phyloP scores from a whole-genome alignment of 2,113 vertebrate species.

The Caranx ignobilis region DNA sequence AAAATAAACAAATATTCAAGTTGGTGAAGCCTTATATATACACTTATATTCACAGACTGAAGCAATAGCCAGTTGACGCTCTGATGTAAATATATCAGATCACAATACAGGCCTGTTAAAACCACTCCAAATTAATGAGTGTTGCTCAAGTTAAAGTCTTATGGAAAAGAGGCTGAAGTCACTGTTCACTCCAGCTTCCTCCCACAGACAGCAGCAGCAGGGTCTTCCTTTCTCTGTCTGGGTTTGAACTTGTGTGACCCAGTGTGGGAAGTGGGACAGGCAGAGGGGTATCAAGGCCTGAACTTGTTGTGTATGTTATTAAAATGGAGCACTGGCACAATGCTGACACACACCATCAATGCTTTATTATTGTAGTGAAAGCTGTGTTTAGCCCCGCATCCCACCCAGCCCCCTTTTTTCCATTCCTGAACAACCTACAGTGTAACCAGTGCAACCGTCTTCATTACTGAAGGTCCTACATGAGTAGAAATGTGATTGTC shows the following conservation, averaged over 20 bases:
- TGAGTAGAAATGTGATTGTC: background rate
- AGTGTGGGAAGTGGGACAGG: slow-evolving; percentile 77
- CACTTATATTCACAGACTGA: background rate
- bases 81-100: background rate
- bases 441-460: background rate
- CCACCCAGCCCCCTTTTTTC: background rate
- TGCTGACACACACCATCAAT: slow-evolving; percentile 19
- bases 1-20: slow-evolving; percentile 6
- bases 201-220: slow-evolving; percentile 20
- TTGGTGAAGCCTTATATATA: background rate
- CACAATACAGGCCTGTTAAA: background rate
- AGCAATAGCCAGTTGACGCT: background rate
- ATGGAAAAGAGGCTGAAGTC: background rate
- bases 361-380: slow-evolving; percentile 49
- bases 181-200: slow-evolving; percentile 29
- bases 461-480: background rate
- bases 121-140: background rate
- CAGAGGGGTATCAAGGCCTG: slow-evolving; percentile 20
- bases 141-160: background rate
- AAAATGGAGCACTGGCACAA: slow-evolving; percentile 43
- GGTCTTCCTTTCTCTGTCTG: slow-evolving; percentile 22
- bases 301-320: slow-evolving; percentile 30
- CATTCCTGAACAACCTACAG: background rate
- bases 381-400: slow-evolving; percentile 26
- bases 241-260: slow-evolving; percentile 49